A percentile compares a stretch with the other conserved stretches of the same genome.
These are phyloP conservation scores for Ichneumoninae sp. DNA, from an alignment of 2,888 invertebrate species.

Conservation along the genomic window DNA sequence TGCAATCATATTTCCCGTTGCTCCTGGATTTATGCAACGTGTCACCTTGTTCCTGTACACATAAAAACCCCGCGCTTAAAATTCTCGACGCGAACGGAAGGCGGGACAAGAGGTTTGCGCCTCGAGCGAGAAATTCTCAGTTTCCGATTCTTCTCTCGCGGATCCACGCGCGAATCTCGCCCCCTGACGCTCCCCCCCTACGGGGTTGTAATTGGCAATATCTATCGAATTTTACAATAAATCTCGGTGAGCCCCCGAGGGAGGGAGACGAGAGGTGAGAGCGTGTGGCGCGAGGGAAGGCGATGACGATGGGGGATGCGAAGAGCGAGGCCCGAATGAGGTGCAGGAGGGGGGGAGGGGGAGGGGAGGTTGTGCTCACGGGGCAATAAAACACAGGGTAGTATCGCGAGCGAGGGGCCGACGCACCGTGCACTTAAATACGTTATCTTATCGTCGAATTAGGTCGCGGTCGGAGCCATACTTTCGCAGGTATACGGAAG, in stretches of 20 bases:
- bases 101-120: slow-evolving; percentile 46
- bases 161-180: neutral
- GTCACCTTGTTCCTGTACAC: slow-evolving; percentile 73
- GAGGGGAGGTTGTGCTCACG: slow-evolving; percentile 62
- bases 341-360: slow-evolving; percentile 40
- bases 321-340: slow-evolving; percentile 47
- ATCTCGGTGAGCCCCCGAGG: slow-evolving; percentile 72
- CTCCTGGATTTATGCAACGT: slow-evolving; percentile 75
- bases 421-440: slow-evolving; percentile 80
- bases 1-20: slow-evolving; percentile 78
- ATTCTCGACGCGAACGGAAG: slow-evolving; percentile 61
- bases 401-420: slow-evolving; percentile 74
- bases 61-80: slow-evolving; percentile 74
- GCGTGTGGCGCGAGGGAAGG: slow-evolving; percentile 8
- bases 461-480: slow-evolving; percentile 63
- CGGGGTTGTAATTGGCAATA: slow-evolving; percentile 81
- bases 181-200: neutral
- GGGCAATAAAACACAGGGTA: slow-evolving; percentile 79
- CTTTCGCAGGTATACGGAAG: slow-evolving; percentile 52
- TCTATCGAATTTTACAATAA: slow-evolving; percentile 83
- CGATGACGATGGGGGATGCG: slow-evolving; percentile 23
- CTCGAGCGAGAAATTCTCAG: slow-evolving; percentile 51
- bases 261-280: slow-evolving; percentile 52
- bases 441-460: slow-evolving; percentile 82
- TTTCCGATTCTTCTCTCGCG: slow-evolving; percentile 29